Percentiles rank a stretch among this genome's conserved stretches.
phyloP scores from a whole-genome alignment of 2,113 vertebrate species.

The Leptobrachium ailaonicum region DNA sequence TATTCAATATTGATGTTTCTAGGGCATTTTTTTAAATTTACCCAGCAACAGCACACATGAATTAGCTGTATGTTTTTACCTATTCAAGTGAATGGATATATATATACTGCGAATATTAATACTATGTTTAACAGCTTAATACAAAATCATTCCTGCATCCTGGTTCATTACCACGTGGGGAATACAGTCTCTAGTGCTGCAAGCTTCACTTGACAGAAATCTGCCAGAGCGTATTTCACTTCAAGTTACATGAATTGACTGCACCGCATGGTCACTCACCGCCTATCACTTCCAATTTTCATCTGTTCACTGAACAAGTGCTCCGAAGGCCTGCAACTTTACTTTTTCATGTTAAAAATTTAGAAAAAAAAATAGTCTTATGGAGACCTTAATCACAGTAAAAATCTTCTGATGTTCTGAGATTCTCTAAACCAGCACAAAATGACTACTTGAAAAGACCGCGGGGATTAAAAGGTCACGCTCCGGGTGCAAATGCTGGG shows the following conservation, averaged over 20 bases:
- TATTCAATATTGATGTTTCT: too few relatives aligned
- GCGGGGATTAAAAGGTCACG: constrained; percentile 9
- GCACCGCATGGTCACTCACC: constrained; percentile 1
- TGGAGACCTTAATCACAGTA: constrained; percentile 14
- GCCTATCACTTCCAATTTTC: constrained; percentile 41
- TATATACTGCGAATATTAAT: neutral
- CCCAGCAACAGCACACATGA: neutral
- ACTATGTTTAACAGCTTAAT: constrained; percentile 8
- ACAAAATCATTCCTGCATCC: constrained; percentile 17
- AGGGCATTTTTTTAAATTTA: too few relatives aligned
- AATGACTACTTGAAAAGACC: neutral
- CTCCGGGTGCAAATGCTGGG: neutral
- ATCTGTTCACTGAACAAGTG: constrained; percentile 23
- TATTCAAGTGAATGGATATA: constrained; percentile 5
- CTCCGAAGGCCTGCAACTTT: constrained; percentile 36
- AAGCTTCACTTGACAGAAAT: constrained; percentile 31
- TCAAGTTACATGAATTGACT: constrained; percentile 17
- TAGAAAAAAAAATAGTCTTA: constrained; percentile 4
- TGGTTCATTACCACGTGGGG: constrained; percentile 12
- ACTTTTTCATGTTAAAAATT: neutral
- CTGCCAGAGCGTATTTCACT: constrained; percentile 31
- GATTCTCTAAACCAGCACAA: constrained; percentile 12
- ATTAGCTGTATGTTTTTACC: neutral
- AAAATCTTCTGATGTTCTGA: constrained; percentile 21
- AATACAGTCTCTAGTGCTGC: constrained; percentile 35